Evolutionary conservation across 2,113 vertebrate genomes (phyloP), one percentile per base, ranked within the genome.

Genomic region (Lamprologus lemairii): DNA sequence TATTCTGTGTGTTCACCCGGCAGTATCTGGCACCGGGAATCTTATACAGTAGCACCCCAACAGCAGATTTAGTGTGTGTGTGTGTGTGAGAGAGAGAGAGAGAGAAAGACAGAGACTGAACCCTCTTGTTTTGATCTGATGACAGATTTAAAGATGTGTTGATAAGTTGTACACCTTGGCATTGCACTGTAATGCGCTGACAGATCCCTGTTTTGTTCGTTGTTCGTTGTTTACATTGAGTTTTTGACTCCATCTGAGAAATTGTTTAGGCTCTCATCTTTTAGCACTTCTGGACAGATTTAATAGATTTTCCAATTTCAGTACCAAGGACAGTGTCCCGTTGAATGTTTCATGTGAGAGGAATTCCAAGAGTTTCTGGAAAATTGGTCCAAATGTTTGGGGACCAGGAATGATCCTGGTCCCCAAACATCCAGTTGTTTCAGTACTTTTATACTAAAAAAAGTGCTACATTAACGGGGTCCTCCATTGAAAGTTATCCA

Each of bases 321-420:
- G 94, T 92, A 93, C 94, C 94, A 95, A 94, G 93, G 94, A 94
- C 95, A 95, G 95, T 73, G 91, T 93, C 94, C 78, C 4, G 16
- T 55, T 51, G 7, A 55, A 79, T 7, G 65, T 65, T 58, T 51
- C 28, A n/a, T 37, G 10, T 14, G 28, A 23, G 33, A 37, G 13
- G 28, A 47, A 47, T 31, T 51, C 16, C 10, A n/a, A 51, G 45
- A 78, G 26, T 78, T 78, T 78, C 45, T 78, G 16, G 16, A 31
- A 78, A 49, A 49, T 78, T 12, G 17, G 42, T 78, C 26, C 10
- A 31, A 49, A 78, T 33, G 31, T 33, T 33, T 33, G 31, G 7
- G 7, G 31, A 33, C 31, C 31, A 33, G 31, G 6, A 75, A 49
- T 75, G 42, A 75, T 28, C 42, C 42, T 1, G 7, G 42, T 75